A percentile compares a stretch with the other conserved stretches of the same genome.
phyloP scores from a whole-genome alignment of 2,113 vertebrate species.

The Phalacrocorax carbo region DNA sequence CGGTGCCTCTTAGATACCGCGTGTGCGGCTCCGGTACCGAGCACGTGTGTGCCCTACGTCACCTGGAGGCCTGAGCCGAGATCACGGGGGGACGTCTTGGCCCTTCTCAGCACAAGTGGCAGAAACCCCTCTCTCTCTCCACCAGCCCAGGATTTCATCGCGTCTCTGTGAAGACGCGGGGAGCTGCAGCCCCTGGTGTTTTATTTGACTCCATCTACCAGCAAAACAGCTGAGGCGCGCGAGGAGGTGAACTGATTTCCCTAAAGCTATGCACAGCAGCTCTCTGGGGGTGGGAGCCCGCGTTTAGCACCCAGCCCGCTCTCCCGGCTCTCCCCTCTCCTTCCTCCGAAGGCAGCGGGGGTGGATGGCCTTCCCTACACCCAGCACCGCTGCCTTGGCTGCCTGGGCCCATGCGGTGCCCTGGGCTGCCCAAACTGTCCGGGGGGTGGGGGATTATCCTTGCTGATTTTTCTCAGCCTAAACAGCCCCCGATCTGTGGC shows the following conservation, averaged over 20 bases:
- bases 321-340: too few species aligned
- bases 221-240: neutral
- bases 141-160: neutral
- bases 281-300: neutral
- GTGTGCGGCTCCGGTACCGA: neutral
- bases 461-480: neutral
- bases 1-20: neutral
- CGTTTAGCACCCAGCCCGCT: neutral
- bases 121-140: neutral
- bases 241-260: neutral
- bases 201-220: neutral
- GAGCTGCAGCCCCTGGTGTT: neutral
- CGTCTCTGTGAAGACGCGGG: neutral
- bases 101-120: neutral
- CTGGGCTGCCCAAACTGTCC: neutral
- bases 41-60: neutral
- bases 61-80: neutral
- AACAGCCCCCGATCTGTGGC: neutral
- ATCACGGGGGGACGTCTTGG: neutral
- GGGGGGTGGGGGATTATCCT: neutral
- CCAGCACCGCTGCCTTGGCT: neutral
- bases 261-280: neutral
- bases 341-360: neutral
- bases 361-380: neutral
- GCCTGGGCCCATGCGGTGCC: neutral